Conservation (phyloP, 2,113 vertebrate genomes). For the Himantopus leucocephalus region DNA sequence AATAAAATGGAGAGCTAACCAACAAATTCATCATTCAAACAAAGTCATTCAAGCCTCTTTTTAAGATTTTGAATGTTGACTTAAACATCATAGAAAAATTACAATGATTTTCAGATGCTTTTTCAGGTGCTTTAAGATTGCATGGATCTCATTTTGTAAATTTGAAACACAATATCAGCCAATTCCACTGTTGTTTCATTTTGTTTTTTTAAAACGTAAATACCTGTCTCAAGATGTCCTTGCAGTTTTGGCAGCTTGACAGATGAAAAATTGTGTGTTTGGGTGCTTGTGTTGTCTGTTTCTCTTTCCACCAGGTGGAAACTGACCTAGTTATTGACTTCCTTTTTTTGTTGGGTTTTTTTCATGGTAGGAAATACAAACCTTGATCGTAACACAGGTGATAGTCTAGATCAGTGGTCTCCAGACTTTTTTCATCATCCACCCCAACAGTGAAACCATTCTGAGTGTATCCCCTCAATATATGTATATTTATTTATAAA, state of each 20-base stretch:
- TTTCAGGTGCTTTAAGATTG: not conserved
- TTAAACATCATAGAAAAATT: not conserved
- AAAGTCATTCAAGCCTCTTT: not conserved
- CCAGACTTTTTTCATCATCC: not conserved
- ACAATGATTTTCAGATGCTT: not conserved
- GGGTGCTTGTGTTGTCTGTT: rapidly evolving
- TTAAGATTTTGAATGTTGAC: not conserved
- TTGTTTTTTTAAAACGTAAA: not conserved
- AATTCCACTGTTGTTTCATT: not conserved
- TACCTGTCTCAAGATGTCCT: not conserved
- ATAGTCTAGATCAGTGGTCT: not conserved
- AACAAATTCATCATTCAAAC: not conserved
- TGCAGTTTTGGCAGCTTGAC: not conserved
- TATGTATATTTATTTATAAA: not conserved
- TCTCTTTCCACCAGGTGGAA: not conserved
- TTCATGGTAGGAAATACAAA: not conserved
- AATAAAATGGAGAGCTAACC: not conserved
- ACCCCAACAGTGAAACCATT: not conserved
- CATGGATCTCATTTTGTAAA: not conserved
- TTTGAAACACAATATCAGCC: not conserved
- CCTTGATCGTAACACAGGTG: not conserved
- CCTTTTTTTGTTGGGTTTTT: not conserved
- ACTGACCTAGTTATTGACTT: not conserved
- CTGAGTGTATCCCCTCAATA: not conserved
- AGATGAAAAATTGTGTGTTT: not conserved